Evolutionary conservation across 2,113 vertebrate genomes (phyloP), one percentile per base, ranked within the genome.

Genomic region (Prionailurus bengalensis): DNA sequence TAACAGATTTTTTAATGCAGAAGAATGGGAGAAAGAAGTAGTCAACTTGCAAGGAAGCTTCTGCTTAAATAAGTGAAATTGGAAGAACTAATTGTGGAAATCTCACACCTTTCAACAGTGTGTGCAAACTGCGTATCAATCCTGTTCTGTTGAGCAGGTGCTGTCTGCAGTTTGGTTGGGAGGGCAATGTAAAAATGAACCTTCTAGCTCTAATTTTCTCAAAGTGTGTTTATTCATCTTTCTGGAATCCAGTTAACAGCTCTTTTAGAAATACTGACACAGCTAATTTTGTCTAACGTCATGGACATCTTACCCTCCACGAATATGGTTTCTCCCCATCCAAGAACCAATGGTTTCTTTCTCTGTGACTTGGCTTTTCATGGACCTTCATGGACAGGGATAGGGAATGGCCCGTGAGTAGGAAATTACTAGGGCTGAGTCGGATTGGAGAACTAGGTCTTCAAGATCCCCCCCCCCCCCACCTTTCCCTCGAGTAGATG

Each of bases 1-100:
- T 36, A 76, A 65, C 55, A n/a, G 48, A 94, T 68, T 89, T 90
- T 96, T 92, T 61, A 42, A 92, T 92, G 51, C 84, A 53, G 48
- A 79, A 79, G 36, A 58, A 16, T 58, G 36, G 21, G 23, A 83
- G 16, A 16, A 27, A 79, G 36, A 13, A 79, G 27, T 23, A 92
- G 36, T 73, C 29, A 45, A 16, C 29, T 73, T 87, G 88, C 36
- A 73, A 87, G 45, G 53, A 87, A 42, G 10, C 16, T 81, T 84
- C 66, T 85, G 45, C 39, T 71, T 89, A 81, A 80, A 70, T 68
- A 89, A 51, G 78, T 31, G 17, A 87, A 79, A 58, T 17, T 23
- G 25, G 19, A 45, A 31, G 29, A 90, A 61, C 10, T 33, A 74
- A 86, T 19, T 42, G 39, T n/a, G 29, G n/a, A 31, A 53, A 58